Percentiles rank a stretch among this genome's conserved stretches.
Evolutionary conservation across 2,797 vertebrate species (phyloP).

Genomic region (Phalanger gymnotis): DNA sequence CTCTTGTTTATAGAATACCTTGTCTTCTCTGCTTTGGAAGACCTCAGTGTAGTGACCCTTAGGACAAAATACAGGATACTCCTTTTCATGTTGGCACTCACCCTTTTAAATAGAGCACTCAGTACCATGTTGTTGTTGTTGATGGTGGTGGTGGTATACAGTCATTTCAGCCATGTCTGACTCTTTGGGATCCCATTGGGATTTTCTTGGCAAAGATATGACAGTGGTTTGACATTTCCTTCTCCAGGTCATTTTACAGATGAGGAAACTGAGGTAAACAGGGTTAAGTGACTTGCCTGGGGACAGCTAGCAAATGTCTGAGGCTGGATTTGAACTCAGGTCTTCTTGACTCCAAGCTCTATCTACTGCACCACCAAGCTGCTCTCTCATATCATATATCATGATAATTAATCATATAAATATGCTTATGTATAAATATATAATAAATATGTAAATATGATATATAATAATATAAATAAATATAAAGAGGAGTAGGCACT

Average conservation of each 20-base stretch:
- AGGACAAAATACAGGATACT: background rate
- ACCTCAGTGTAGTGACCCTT: background rate
- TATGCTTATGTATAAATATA: background rate
- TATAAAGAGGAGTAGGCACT: background rate
- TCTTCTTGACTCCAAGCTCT: background rate
- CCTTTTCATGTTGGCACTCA: background rate
- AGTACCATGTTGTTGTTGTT: background rate
- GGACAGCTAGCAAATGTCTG: background rate
- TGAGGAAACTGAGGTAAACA: background rate
- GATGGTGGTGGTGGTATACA: accelerated
- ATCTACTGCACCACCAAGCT: background rate
- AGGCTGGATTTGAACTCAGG: background rate
- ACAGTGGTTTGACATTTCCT: background rate
- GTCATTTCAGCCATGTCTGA: background rate
- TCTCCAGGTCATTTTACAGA: background rate
- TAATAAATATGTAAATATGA: background rate
- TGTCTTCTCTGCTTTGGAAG: background rate
- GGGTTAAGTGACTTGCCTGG: background rate
- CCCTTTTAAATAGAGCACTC: background rate
- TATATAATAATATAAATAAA: background rate
- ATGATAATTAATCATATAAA: background rate
- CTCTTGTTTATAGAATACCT: background rate
- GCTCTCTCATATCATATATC: background rate
- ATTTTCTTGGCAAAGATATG: background rate
- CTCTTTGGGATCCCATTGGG: background rate